These are phyloP conservation scores for Pyxicephalus adspersus DNA, from an alignment of 2,113 vertebrate genomes.

Conservation along the genomic window DNA sequence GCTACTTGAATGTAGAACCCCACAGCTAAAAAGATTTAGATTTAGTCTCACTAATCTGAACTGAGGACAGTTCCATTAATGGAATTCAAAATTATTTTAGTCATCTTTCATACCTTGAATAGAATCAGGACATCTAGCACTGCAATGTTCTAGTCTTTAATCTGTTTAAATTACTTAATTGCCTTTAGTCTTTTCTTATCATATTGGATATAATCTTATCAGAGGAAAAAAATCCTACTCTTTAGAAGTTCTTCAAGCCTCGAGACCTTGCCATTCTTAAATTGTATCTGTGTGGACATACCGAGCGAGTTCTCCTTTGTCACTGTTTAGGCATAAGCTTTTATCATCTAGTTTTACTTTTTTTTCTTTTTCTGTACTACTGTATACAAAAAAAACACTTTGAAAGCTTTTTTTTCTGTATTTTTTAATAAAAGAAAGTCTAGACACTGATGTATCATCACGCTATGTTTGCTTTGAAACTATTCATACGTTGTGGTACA, in stretches of 20 bases:
- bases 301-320: slow-evolving; percentile 8
- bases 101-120: slow-evolving; percentile 47
- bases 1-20: no score
- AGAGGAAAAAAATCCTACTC: slow-evolving; percentile 29
- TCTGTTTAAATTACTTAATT: slow-evolving; percentile 49
- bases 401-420: slow-evolving; percentile 3
- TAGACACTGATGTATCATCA: slow-evolving; percentile 2
- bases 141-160: slow-evolving; percentile 39
- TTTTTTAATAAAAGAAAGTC: slow-evolving; percentile 17
- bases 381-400: slow-evolving; percentile 17
- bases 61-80: slow-evolving; percentile 3
- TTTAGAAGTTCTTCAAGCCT: neutral
- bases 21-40: no score
- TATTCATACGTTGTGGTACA: neutral
- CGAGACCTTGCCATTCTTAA: slow-evolving; percentile 42
- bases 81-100: slow-evolving; percentile 16
- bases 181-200: slow-evolving; percentile 44
- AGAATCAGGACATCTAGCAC: slow-evolving; percentile 39
- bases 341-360: slow-evolving; percentile 17
- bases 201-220: slow-evolving; percentile 44
- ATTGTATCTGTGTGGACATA: slow-evolving; percentile 37
- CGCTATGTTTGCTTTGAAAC: slow-evolving; percentile 3
- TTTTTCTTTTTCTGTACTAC: neutral
- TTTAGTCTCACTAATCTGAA: no score
- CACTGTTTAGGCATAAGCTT: slow-evolving; percentile 10